Conservation (phyloP, 1,140 invertebrate species). For the Pararge aegeria region DNA sequence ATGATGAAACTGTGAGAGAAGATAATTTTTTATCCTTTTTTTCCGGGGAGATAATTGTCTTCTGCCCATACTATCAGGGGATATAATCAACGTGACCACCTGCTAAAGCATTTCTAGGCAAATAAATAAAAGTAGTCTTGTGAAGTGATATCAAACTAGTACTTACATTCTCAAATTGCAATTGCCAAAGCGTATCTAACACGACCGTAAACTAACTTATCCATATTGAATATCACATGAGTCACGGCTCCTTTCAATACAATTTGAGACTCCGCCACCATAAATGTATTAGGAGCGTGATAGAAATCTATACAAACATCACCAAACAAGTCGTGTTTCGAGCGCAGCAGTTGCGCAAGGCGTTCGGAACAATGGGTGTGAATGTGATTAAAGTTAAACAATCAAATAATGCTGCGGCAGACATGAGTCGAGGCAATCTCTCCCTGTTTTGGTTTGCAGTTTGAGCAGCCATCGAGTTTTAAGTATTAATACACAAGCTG, state of each 20-base stretch:
- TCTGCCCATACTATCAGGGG: no score
- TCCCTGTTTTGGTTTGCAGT: neutral
- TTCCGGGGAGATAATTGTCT: no score
- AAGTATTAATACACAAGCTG: no score
- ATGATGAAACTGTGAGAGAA: no score
- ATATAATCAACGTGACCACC: no score
- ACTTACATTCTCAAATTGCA: neutral
- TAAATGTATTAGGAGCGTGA: conserved; percentile 21
- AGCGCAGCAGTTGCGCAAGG: conserved; percentile 21
- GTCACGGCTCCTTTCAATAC: conserved; percentile 13
- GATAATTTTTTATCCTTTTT: no score
- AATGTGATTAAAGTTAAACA: conserved; percentile 25
- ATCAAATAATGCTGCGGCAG: conserved; percentile 7
- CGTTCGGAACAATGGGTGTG: conserved; percentile 19
- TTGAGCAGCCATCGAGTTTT: no score
- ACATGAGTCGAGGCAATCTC: neutral
- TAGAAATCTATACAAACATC: conserved; percentile 15
- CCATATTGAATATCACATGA: conserved; percentile 9
- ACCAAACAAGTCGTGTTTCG: neutral
- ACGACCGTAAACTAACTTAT: neutral
- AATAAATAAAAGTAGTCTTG: no score
- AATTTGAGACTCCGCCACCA: conserved; percentile 19
- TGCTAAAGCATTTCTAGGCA: no score
- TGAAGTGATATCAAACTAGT: no score
- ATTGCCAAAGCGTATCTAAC: conserved; percentile 5